These are phyloP conservation scores for Pocota personata DNA, from an alignment of 2,888 invertebrate genomes.

Conservation along the genomic window DNA sequence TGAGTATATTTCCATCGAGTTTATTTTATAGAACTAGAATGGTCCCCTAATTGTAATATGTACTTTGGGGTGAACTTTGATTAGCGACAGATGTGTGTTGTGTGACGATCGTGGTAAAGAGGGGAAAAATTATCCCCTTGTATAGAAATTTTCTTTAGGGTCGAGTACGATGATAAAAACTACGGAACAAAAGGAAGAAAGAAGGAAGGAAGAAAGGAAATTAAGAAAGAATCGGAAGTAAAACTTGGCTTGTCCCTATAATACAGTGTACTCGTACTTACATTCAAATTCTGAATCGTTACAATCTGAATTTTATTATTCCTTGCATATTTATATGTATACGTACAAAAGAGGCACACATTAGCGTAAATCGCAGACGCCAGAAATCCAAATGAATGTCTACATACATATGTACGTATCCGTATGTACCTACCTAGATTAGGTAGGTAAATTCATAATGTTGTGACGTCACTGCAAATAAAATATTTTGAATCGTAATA, in stretches of 20 bases:
- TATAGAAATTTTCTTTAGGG: constrained; percentile 29
- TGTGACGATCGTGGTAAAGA: constrained; percentile 20
- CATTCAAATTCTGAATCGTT: neutral
- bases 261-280: neutral
- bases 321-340: neutral
- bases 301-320: neutral
- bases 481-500: too few species aligned
- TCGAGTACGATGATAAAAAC: constrained; percentile 7
- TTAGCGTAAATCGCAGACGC: too few species aligned
- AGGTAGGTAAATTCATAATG: too few species aligned
- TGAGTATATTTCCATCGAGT: too few species aligned
- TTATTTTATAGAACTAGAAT: neutral
- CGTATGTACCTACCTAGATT: too few species aligned
- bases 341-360: neutral
- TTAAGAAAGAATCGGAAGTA: constrained; percentile 35
- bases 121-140: constrained; percentile 29
- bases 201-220: constrained; percentile 50
- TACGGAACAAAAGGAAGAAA: constrained; percentile 32
- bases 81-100: constrained; percentile 68
- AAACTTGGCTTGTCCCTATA: neutral
- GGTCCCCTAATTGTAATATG: constrained; percentile 39
- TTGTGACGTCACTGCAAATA: too few species aligned
- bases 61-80: constrained; percentile 67
- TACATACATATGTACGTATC: too few species aligned
- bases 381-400: neutral